phyloP scores from a whole-genome alignment of 2,113 vertebrate genomes.

The Electrona antarctica region DNA sequence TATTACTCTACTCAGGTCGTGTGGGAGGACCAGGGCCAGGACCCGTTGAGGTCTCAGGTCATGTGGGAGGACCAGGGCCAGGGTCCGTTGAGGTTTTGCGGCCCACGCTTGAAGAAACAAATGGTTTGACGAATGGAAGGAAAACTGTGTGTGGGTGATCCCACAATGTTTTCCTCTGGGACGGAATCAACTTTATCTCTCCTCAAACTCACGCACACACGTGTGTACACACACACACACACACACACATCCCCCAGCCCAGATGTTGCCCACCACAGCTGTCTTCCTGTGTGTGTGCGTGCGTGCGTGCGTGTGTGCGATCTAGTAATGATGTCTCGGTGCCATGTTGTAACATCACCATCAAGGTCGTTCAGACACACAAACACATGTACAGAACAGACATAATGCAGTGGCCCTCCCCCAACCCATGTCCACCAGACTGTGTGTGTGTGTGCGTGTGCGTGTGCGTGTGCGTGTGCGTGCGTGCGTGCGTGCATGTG shows the following conservation, averaged over 20 bases:
- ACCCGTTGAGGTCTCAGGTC: too few relatives aligned
- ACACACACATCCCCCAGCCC: slow-evolving; percentile 38
- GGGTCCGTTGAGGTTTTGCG: too few relatives aligned
- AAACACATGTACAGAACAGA: not conserved
- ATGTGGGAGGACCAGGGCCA: too few relatives aligned
- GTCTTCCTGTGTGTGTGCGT: slow-evolving; percentile 63
- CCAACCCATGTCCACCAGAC: slow-evolving; percentile 13
- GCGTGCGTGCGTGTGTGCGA: not conserved
- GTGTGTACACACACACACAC: slow-evolving; percentile 10
- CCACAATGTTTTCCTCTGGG: slow-evolving; percentile 54
- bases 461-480: not conserved
- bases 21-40: too few relatives aligned
- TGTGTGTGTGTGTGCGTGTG: not conserved
- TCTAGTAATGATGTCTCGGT: slow-evolving; percentile 38
- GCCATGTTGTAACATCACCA: slow-evolving; percentile 48
- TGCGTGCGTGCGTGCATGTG: slow-evolving; percentile 48
- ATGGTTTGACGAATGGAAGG: slow-evolving; percentile 47
- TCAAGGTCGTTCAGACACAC: slow-evolving; percentile 24
- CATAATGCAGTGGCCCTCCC: slow-evolving; percentile 46
- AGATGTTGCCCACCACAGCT: slow-evolving; percentile 70
- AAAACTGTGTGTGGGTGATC: slow-evolving; percentile 44
- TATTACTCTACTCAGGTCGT: too few relatives aligned
- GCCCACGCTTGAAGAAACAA: slow-evolving; percentile 47
- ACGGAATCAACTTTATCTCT: slow-evolving; percentile 48
- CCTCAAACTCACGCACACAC: not conserved